Evolutionary conservation across 2,797 vertebrate species (phyloP), one percentile per base, ranked within the genome.

Genomic region (Esox masquinongy): DNA sequence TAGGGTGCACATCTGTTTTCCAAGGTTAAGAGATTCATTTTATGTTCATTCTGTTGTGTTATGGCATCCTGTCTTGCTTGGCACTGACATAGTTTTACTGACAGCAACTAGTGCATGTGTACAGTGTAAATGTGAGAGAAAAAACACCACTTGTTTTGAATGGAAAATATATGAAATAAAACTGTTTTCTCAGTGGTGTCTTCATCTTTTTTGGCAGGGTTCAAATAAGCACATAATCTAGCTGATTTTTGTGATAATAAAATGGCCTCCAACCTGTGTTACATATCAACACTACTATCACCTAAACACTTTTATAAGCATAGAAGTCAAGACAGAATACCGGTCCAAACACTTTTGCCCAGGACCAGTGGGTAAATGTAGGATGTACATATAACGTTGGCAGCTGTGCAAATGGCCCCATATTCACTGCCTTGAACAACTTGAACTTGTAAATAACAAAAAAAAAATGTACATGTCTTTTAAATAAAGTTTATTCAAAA

Each of bases 71-170:
- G 75, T 56, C 67, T 82, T 14, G 69, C 47, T 31, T 70, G 17
- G 26, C 50, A 6, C 24, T 78, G 72, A 66, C 66, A 80, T 76
- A 66, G 74, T 74, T 79, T 75, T 80, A 36, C 68, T 75, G 72
- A 71, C 79, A 80, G 74, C 74, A 75, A 70, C 15, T 77, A 34
- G 26, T 89, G 85, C 89, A 90, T 86, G 86, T 90, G 84, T 90
- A 90, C 79, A 87, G 82, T 88, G 80, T 88, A 87, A 88, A 90
- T 90, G 88, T 90, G 74, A 34, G 63, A 69, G 75, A 61, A 77
- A 78, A 74, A 80, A 84, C 47, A 79, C 69, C 34, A 50, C 74
- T 81, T 31, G 80, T 76, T 77, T 83, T 73, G 74, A 86, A 88
- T 85, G 83, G 1, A 83, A 78, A 77, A 39, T 83, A 85, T 87